Evolutionary conservation across 2,797 vertebrate genomes (phyloP), one percentile per base, ranked within the genome.

Genomic region (Valencia hispanica): DNA sequence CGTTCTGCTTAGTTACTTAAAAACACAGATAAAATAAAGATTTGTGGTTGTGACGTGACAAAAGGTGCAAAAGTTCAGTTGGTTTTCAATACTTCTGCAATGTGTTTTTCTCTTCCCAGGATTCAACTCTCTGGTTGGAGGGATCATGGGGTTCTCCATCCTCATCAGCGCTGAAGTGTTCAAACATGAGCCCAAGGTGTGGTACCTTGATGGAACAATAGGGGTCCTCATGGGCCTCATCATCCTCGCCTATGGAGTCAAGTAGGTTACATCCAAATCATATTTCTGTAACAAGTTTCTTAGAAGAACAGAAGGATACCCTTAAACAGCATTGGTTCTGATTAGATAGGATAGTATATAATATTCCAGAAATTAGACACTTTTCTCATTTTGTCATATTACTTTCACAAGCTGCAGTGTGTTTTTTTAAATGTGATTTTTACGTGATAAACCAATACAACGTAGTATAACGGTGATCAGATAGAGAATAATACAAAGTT

Each of bases 101-200:
- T 30, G 55, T 27, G 27, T 15, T 47, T 3, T 59, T 45, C 15
- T 75, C 18, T 76, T 51, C 51, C 3, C 78, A 99, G 98, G 97
- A 45, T 99, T 99, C 86, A 99, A 99, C 94, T 99, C 98, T 17
- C 93, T 99, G 59, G 96, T 99, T 22, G 98, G 98, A 0, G 97
- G 96, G 0, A 77, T 99, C 86, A 99, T 99, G 98, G 98, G 97
- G 10, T 99, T 99, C 95, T 98, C 98, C 88, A 99, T 99, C 84
- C 96, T 99, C 14, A 94, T 99, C 84, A 99, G 98, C 0, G 98
- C 97, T 0, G 98, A 99, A 81, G 98, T 99, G 66, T 99, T 97
- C 86, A 98, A 97, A 87, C 97, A 99, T 32, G 92, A 99, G 15
- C 94, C 97, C 3, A 90, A 95, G 1, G 96, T 99, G 88, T 99